Evolutionary conservation across 1,140 invertebrate genomes (phyloP).

Genomic region (Octopus sinensis): DNA sequence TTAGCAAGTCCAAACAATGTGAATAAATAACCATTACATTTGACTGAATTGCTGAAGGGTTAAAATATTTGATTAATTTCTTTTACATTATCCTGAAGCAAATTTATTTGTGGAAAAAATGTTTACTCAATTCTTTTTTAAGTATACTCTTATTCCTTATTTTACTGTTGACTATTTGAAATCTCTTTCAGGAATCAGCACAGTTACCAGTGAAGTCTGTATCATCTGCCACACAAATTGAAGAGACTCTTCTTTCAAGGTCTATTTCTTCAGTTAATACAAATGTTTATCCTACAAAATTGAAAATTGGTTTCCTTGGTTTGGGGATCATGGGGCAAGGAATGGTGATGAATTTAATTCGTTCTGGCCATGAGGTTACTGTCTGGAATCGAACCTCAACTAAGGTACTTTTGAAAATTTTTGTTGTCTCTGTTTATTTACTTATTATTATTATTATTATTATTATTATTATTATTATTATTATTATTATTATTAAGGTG

Average conservation of each 20-base stretch:
- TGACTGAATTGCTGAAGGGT: too few relatives aligned
- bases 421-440: background rate
- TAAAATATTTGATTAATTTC: too few relatives aligned
- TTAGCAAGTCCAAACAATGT: too few relatives aligned
- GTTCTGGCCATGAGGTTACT: conserved; percentile 87
- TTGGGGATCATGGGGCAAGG: conserved; percentile 94
- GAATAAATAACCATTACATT: too few relatives aligned
- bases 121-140: too few relatives aligned
- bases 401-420: conserved; percentile 64
- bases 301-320: conserved; percentile 92
- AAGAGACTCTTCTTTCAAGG: conserved; percentile 23
- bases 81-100: too few relatives aligned
- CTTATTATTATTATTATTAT: background rate
- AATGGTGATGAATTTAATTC: conserved; percentile 85
- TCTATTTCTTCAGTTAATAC: conserved; percentile 26
- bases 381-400: conserved; percentile 90
- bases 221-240: conserved; percentile 35
- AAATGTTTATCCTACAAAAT: conserved; percentile 74
- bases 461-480: background rate
- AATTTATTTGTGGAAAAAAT: too few relatives aligned
- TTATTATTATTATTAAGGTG: background rate
- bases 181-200: too few relatives aligned
- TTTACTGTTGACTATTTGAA: too few relatives aligned
- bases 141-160: too few relatives aligned
- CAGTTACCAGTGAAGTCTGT: conserved; percentile 9